Evolutionary conservation across 2,797 vertebrate species (phyloP).

Genomic region (Orientallactaga sibirica): DNA sequence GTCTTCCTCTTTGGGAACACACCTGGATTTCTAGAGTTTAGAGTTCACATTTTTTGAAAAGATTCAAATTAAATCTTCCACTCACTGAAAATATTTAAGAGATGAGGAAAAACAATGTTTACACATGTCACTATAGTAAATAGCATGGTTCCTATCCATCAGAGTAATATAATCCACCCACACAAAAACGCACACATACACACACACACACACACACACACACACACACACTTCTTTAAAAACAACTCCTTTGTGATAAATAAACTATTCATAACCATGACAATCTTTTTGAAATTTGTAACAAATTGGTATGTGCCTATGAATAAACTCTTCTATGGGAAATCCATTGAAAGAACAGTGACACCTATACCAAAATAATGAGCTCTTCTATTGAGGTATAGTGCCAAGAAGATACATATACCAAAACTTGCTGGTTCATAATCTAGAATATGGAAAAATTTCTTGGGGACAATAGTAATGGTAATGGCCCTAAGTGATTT

Average conservation of each 20-base stretch:
- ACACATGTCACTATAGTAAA: neutral
- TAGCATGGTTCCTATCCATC: neutral
- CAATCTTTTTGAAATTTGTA: constrained; percentile 1
- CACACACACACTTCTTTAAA: neutral
- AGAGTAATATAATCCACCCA: neutral
- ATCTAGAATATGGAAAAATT: neutral
- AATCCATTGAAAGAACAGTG: neutral
- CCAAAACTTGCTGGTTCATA: neutral
- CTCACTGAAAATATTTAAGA: constrained; percentile 25
- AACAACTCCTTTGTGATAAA: neutral
- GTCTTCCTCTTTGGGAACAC: constrained; percentile 7
- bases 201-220: neutral
- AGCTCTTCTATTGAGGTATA: neutral
- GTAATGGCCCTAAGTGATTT: neutral
- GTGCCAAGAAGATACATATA: neutral
- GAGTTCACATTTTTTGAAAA: constrained; percentile 5
- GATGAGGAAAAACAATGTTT: constrained; percentile 10
- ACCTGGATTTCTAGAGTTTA: neutral
- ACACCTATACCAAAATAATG: neutral
- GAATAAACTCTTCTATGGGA: neutral
- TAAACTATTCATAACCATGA: neutral
- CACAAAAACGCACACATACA: too few relatives aligned
- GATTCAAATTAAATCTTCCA: constrained; percentile 10
- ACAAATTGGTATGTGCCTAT: neutral
- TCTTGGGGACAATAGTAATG: neutral